Evolutionary conservation across 2,797 vertebrate species (phyloP), one percentile per base, ranked within the genome.

Genomic region (Sebastes umbrosus): DNA sequence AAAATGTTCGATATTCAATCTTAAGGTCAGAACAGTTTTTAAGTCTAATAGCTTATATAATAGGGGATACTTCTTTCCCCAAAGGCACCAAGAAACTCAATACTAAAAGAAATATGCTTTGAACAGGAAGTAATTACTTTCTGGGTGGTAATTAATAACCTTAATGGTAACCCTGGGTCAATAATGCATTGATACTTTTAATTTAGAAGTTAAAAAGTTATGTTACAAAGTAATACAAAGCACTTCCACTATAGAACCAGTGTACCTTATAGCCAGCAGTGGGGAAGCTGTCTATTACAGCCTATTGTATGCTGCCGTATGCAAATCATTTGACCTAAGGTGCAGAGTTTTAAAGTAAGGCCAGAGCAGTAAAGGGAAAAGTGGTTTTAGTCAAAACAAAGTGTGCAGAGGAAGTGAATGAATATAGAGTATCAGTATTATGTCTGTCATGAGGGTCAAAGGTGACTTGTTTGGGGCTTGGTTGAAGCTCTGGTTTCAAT

Each of bases 401-500:
- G 89, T 73, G 46, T 90, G 87, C 87, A 84, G 86, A 88, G 84
- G 75, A 90, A 82, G 84, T 85, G 90, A 91, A 87, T 92, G 89
- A 93, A 94, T 89, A 90, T 84, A 88, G 90, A 86, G 79, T 88
- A 90, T 85, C 77, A 81, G 92, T 91, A 90, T 88, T 88, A 83
- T 90, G 87, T 92, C 91, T 94, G 90, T 94, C 93, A 92, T 87
- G 82, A 60, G 88, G 92, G 94, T 94, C 90, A 93, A 88, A 95
- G 94, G 92, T 94, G 92, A 84, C 86, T 87, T 90, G 90, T 92
- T 88, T 92, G 90, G 94, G 93, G 88, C 86, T 89, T 83, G 90
- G 92, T 88, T 93, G 92, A 94, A 93, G 93, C 90, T 93, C 91
- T 78, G 81, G 92, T 94, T 93, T 95, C 91, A 93, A 94, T 94